These are phyloP conservation scores for Picus viridis DNA, from an alignment of 2,797 vertebrate species.

Conservation along the genomic window DNA sequence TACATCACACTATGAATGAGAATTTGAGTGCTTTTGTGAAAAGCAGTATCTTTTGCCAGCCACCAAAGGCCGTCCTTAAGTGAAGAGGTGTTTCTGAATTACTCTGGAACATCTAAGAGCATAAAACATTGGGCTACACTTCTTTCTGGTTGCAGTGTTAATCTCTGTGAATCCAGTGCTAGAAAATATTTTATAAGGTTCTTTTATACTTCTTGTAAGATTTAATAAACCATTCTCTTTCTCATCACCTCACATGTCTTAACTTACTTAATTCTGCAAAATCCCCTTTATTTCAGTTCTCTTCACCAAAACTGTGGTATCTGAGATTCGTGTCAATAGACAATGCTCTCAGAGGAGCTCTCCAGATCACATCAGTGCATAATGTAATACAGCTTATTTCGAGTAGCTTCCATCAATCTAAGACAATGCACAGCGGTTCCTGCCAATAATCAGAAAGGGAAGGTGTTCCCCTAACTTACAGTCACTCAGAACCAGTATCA, in stretches of 20 bases:
- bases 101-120: background rate
- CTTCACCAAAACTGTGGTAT: background rate
- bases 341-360: background rate
- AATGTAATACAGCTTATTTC: background rate
- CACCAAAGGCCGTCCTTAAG: background rate
- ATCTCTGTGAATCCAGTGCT: background rate
- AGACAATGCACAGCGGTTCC: background rate
- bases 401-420: background rate
- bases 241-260: background rate
- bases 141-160: background rate
- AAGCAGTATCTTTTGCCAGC: background rate
- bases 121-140: background rate
- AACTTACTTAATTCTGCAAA: background rate
- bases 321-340: background rate
- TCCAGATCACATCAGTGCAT: background rate
- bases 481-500: background rate
- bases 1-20: accelerated
- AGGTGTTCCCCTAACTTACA: background rate
- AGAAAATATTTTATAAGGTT: background rate
- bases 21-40: background rate
- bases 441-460: background rate
- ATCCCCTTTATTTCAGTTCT: background rate
- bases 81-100: conserved; percentile 6
- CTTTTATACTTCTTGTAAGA: background rate
- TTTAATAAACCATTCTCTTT: background rate